Evolutionary conservation across 2,888 invertebrate genomes (phyloP), one percentile per base, ranked within the genome.

Genomic region (Petrolisthes manimaculis): DNA sequence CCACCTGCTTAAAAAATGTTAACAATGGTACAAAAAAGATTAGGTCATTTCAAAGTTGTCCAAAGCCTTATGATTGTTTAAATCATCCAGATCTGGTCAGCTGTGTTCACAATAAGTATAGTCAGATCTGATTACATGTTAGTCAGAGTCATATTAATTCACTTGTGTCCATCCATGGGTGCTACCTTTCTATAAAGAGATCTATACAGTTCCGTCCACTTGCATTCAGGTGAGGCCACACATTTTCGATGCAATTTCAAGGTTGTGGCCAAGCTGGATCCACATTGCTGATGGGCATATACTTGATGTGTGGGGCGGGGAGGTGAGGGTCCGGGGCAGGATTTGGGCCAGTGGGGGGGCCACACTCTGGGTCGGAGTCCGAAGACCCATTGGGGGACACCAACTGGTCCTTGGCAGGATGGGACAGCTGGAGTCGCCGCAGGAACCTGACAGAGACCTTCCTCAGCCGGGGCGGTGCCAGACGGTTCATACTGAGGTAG

Each of bases 291-390:
- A 88, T 84, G 24, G 88, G 79, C 81, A 77, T 84, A 67, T 88
- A 88, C 88, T 84, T 88, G 75, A 84, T 75, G 71, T 84, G 88
- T 54, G 54, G 56, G 75, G 84, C 21, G 12, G 88, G 84, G 84
- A 79, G 56, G 77, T 81, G 56, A 53, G 74, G 5, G 6, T 55
- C 80, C 8, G 79, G 79, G 69, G 69, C 54, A 18, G 24, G 67
- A 54, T 78, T 54, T 9, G 86, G 74, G 21, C 88, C 80, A 4
- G 67, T 74, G 12, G 88, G 88, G 69, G 88, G 88, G 6, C 88
- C 88, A 74, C 88, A 88, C 80, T 88, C 88, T 4, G 88, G 88
- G 54, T 88, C 88, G 79, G 88, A 88, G 67, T 88, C 88, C 67
- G 88, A 88, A n/a, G 84, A 84, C 21, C 88, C 88, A 5, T 84